These are phyloP conservation scores for Tachina fera DNA, from an alignment of 2,888 invertebrate species.

Conservation along the genomic window DNA sequence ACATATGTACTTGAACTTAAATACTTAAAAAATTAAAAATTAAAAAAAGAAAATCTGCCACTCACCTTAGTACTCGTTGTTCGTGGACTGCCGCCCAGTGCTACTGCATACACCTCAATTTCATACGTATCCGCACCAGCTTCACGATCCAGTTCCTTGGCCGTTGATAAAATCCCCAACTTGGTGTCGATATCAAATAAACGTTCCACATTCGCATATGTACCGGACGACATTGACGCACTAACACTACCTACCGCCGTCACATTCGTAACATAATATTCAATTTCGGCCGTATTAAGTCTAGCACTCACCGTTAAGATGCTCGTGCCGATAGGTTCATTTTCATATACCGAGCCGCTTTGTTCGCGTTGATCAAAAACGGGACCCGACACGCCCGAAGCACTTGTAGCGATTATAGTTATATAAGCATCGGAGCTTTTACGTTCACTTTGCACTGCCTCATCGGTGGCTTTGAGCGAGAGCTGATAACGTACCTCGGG, in stretches of 20 bases:
- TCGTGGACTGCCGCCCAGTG: conserved; percentile 88
- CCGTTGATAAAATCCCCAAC: conserved; percentile 93
- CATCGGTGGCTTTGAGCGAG: conserved; percentile 94
- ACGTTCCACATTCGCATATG: conserved; percentile 89
- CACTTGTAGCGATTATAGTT: conserved; percentile 88
- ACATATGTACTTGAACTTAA: too few relatives aligned
- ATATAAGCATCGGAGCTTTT: conserved; percentile 94
- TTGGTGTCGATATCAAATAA: conserved; percentile 95
- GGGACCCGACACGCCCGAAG: conserved; percentile 82
- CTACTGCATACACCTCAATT: conserved; percentile 93
- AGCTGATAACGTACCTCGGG: conserved; percentile 91
- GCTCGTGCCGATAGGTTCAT: conserved; percentile 93
- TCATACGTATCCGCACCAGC: conserved; percentile 91
- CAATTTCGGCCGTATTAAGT: conserved; percentile 87
- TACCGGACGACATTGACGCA: conserved; percentile 27
- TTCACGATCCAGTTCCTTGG: conserved; percentile 92
- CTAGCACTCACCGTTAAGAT: conserved; percentile 91
- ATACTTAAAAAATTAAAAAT: too few relatives aligned
- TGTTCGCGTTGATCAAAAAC: conserved; percentile 87
- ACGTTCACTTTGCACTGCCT: conserved; percentile 94
- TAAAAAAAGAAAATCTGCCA: conserved; percentile 32
- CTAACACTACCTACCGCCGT: conserved; percentile 81
- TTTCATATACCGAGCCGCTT: conserved; percentile 93
- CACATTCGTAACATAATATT: conserved; percentile 95
- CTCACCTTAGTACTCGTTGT: conserved; percentile 93